Conservation (phyloP, 2,797 vertebrate genomes). For the Xyrichtys novacula region DNA sequence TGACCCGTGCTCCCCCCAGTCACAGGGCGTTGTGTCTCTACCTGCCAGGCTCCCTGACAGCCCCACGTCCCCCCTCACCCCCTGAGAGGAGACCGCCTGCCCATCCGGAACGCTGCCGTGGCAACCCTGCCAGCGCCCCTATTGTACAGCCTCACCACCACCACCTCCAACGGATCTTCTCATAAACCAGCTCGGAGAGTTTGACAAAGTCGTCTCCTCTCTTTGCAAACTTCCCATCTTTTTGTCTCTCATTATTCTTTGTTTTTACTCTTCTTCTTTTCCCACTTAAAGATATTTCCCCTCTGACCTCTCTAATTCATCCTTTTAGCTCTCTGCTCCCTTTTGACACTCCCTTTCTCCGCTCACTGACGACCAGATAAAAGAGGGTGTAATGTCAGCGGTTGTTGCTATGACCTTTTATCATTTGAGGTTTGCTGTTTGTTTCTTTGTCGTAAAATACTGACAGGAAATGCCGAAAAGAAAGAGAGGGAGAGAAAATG, state of each 20-base stretch:
- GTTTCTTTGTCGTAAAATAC: slow-evolving; percentile 4
- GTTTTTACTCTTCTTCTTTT: slow-evolving; percentile 53
- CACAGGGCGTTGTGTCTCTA: slow-evolving; percentile 82
- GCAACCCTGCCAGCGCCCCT: slow-evolving; percentile 76
- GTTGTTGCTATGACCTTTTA: slow-evolving; percentile 19
- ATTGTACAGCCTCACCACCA: slow-evolving; percentile 42
- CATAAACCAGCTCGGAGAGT: slow-evolving; percentile 61
- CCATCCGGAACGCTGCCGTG: slow-evolving; percentile 82
- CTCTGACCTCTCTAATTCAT: slow-evolving; percentile 63
- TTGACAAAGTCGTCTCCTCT: slow-evolving; percentile 73
- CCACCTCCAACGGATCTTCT: slow-evolving; percentile 50
- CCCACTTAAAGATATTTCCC: neutral
- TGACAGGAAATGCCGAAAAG: neutral
- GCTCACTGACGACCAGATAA: slow-evolving; percentile 20
- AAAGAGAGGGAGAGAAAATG: neutral
- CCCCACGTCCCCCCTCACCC: slow-evolving; percentile 73
- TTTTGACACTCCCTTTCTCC: slow-evolving; percentile 43
- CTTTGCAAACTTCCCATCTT: slow-evolving; percentile 55
- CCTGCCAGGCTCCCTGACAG: slow-evolving; percentile 83
- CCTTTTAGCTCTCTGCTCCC: slow-evolving; percentile 57
- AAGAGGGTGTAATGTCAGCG: slow-evolving; percentile 16
- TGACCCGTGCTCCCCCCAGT: slow-evolving; percentile 81
- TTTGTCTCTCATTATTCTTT: slow-evolving; percentile 68
- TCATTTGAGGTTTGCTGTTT: slow-evolving; percentile 1
- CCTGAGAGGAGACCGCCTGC: slow-evolving; percentile 82